These are phyloP conservation scores for Acleris cristana DNA, from an alignment of 2,888 invertebrate genomes.

Conservation along the genomic window DNA sequence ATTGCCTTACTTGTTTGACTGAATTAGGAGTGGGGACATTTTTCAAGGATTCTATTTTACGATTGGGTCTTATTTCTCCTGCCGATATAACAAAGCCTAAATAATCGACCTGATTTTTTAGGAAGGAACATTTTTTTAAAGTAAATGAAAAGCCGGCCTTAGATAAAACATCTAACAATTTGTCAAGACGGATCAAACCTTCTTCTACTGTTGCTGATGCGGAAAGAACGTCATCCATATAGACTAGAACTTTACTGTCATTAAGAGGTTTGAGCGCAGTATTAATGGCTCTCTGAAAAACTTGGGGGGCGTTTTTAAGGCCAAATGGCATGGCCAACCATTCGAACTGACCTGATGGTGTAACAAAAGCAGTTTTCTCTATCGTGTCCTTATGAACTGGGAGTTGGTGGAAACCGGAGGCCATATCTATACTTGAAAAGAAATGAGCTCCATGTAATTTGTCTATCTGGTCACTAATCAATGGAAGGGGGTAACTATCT, in stretches of 20 bases:
- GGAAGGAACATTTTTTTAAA: not conserved
- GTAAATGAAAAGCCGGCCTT: conserved; percentile 3
- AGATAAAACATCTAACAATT: conserved; percentile 2
- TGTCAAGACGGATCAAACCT: conserved; percentile 9
- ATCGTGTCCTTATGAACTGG: conserved; percentile 30
- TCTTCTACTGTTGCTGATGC: not conserved
- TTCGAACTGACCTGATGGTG: conserved; percentile 37
- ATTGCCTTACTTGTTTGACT: not conserved
- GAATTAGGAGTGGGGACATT: conserved; percentile 17
- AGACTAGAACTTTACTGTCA: not conserved
- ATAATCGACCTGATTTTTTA: not conserved
- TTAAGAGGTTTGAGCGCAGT: conserved; percentile 30
- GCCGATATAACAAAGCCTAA: conserved; percentile 34
- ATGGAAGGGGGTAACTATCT: not conserved
- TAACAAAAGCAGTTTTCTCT: conserved; percentile 38
- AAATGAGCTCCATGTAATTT: conserved; percentile 30
- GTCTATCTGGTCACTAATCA: conserved; percentile 29
- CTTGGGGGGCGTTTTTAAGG: conserved; percentile 15
- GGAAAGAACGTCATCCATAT: conserved; percentile 25
- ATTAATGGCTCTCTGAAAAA: conserved; percentile 38
- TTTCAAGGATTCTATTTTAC: conserved; percentile 9
- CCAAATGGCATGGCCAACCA: conserved; percentile 33
- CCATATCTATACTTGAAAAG: conserved; percentile 34
- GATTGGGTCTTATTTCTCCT: conserved; percentile 16
- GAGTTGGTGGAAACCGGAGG: conserved; percentile 38